phyloP scores from a whole-genome alignment of 2,888 invertebrate species.

The Ferrisia virgata region DNA sequence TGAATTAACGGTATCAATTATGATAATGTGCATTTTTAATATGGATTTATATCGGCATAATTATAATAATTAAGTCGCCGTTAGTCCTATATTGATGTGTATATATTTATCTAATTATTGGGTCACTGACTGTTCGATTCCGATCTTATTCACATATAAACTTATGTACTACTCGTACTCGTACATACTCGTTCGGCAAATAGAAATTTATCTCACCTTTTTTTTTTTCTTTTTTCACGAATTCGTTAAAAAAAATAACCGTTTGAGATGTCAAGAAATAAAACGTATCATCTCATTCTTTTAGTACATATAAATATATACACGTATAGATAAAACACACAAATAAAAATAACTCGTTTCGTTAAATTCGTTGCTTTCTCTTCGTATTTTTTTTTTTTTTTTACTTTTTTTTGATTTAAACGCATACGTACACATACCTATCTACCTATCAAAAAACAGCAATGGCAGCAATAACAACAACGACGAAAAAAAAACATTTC shows the following conservation, averaged over 20 bases:
- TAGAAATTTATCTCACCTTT: too few relatives aligned
- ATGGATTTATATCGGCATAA: constrained; percentile 24
- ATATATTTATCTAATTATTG: constrained; percentile 23
- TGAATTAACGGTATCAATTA: constrained; percentile 28
- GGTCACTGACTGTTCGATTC: not conserved
- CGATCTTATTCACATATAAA: not conserved
- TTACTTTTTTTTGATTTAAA: not conserved
- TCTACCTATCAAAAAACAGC: too few relatives aligned
- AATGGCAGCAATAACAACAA: not conserved
- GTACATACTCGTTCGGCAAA: not conserved
- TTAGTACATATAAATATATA: not conserved
- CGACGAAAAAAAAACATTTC: not conserved
- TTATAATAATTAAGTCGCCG: constrained; percentile 11
- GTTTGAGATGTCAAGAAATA: not conserved
- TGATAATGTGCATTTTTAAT: not conserved
- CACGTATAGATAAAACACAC: not conserved
- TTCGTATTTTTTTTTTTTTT: not conserved
- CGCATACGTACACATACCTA: not conserved
- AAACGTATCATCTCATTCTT: not conserved
- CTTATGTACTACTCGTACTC: too few relatives aligned
- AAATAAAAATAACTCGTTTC: not conserved
- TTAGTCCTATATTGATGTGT: not conserved
- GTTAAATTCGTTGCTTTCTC: not conserved
- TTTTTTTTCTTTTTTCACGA: not conserved
- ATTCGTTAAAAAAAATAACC: not conserved